A percentile compares a stretch with the other conserved stretches of the same genome.
Conservation (phyloP, 2,888 invertebrate species). For the Zaprionus lineosus region DNA sequence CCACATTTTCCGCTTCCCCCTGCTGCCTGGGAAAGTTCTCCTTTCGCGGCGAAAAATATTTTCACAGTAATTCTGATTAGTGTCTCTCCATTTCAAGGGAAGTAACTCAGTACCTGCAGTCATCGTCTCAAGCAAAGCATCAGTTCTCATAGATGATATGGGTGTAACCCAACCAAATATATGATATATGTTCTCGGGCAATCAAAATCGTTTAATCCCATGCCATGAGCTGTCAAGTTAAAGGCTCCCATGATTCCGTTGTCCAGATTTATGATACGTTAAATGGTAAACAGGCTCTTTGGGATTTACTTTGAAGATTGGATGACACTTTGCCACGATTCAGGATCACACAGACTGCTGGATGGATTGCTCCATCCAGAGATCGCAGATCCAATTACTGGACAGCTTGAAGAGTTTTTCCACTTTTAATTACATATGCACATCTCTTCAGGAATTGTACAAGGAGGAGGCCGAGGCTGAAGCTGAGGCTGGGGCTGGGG, state of each 20-base stretch:
- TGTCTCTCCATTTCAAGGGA: constrained; percentile 9
- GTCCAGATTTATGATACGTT: too few relatives aligned
- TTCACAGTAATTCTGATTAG: constrained; percentile 25
- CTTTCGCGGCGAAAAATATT: constrained; percentile 38
- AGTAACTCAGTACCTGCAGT: not conserved
- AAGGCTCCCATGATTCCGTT: too few relatives aligned
- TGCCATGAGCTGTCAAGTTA: too few relatives aligned
- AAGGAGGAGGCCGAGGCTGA: too few relatives aligned
- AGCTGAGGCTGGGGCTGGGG: too few relatives aligned
- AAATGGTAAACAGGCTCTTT: too few relatives aligned
- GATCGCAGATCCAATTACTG: constrained; percentile 50
- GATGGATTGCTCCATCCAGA: constrained; percentile 25
- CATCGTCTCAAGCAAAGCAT: too few relatives aligned
- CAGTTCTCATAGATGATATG: not conserved
- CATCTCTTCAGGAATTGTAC: constrained; percentile 41
- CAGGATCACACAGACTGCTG: constrained; percentile 11
- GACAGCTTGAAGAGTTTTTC: constrained; percentile 39
- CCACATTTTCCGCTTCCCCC: not conserved
- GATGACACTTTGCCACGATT: constrained; percentile 25
- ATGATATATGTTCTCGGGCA: too few relatives aligned
- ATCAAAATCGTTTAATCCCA: too few relatives aligned
- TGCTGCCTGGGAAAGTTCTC: constrained; percentile 60
- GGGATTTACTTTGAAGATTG: too few relatives aligned
- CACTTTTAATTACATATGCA: constrained; percentile 70
- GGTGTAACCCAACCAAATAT: too few relatives aligned